phyloP scores from a whole-genome alignment of 1,140 invertebrate genomes.

The Neuroterus valhalla region DNA sequence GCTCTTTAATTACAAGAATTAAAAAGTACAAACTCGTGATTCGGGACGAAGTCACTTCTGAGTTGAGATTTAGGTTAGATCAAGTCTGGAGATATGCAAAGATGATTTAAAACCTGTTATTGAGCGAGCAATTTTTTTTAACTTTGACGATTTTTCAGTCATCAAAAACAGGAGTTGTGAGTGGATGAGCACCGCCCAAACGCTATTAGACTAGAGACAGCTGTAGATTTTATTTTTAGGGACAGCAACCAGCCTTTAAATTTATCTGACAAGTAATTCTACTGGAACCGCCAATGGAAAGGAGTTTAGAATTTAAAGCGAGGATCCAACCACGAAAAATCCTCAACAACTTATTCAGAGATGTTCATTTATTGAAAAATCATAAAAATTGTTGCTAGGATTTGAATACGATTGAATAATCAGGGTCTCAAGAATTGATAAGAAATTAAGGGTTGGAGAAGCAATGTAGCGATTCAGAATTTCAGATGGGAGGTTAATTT shows the following conservation, averaged over 20 bases:
- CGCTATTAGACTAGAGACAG: constrained; percentile 28
- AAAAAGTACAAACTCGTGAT: constrained; percentile 1
- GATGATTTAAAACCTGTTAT: constrained; percentile 9
- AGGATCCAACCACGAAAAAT: too few relatives aligned
- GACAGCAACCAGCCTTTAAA: constrained; percentile 26
- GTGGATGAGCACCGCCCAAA: constrained; percentile 21
- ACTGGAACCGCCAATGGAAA: background rate
- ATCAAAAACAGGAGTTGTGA: constrained; percentile 9
- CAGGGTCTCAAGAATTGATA: background rate
- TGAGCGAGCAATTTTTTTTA: background rate
- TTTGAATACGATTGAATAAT: too few relatives aligned
- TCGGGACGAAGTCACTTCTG: background rate
- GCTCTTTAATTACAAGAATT: constrained; percentile 10
- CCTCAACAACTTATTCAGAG: too few relatives aligned
- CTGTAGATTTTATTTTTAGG: constrained; percentile 31
- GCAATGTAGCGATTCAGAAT: background rate
- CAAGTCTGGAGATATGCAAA: constrained; percentile 12
- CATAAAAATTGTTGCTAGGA: too few relatives aligned
- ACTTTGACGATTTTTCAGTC: background rate
- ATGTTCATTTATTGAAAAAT: too few relatives aligned
- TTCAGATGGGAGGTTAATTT: background rate
- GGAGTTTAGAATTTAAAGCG: too few relatives aligned
- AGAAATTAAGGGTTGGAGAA: background rate
- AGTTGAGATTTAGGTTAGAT: constrained; percentile 28
- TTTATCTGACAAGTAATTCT: constrained; percentile 21